Conservation (phyloP, 2,797 vertebrate species). For the Micromesistius poutassou region DNA sequence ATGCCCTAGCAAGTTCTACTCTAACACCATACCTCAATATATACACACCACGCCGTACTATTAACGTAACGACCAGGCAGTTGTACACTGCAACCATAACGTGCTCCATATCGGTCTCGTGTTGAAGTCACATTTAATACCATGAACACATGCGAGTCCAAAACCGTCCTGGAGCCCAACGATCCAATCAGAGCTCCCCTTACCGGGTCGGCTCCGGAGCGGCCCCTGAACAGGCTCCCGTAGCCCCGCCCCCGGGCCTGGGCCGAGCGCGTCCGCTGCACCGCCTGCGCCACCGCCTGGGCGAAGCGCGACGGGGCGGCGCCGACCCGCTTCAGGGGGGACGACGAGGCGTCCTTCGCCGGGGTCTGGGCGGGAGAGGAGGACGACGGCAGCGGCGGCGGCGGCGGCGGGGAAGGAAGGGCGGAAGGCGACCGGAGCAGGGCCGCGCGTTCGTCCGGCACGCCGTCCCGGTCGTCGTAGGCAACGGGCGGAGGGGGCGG, state of each 20-base stretch:
- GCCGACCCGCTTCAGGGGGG: conserved; percentile 44
- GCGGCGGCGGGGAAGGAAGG: conserved; percentile 15
- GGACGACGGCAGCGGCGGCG: neutral
- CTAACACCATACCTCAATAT: neutral
- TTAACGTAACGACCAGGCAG: neutral
- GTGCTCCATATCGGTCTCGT: no score
- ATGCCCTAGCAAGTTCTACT: neutral
- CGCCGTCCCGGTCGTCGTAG: conserved; percentile 36
- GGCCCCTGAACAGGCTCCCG: neutral
- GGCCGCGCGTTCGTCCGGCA: neutral
- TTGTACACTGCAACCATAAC: no score
- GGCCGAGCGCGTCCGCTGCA: conserved; percentile 71
- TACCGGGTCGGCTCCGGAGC: conserved; percentile 52
- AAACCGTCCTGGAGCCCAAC: no score
- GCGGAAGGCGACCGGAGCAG: neutral
- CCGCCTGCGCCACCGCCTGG: conserved; percentile 81
- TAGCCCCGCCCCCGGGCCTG: conserved; percentile 52
- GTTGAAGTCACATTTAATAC: no score
- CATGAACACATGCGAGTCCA: no score
- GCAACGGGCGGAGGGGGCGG: conserved; percentile 58
- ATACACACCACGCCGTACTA: neutral
- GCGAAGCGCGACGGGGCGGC: conserved; percentile 80
- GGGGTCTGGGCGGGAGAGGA: neutral
- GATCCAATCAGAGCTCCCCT: conserved; percentile 30
- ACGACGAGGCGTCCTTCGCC: conserved; percentile 59